These are phyloP conservation scores for Diachasmimorpha longicaudata DNA, from an alignment of 1,140 invertebrate genomes.

Conservation along the genomic window DNA sequence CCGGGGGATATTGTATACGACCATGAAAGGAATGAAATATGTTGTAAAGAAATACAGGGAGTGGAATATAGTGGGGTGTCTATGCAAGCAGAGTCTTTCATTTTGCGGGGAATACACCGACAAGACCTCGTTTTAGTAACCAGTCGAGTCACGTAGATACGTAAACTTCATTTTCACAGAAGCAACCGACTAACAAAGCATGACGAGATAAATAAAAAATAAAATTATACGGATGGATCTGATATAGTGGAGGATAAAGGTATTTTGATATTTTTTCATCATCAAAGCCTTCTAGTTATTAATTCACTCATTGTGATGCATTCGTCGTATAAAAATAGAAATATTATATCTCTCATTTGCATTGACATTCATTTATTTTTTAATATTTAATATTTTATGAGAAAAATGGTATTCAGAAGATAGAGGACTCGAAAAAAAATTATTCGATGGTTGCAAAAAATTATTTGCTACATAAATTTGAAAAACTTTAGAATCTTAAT, in stretches of 20 bases:
- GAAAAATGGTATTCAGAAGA: no score
- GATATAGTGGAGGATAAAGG: not conserved
- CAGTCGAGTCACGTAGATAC: conserved; percentile 1
- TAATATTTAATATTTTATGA: no score
- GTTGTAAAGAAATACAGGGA: not conserved
- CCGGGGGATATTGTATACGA: not conserved
- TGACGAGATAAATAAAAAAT: not conserved
- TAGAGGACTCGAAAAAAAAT: no score
- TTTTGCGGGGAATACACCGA: not conserved
- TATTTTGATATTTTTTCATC: not conserved
- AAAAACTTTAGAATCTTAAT: no score
- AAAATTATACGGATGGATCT: not conserved
- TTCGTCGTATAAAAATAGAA: no score
- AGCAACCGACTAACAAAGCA: not conserved
- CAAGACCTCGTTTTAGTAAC: not conserved
- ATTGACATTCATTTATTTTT: no score
- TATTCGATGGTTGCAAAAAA: no score
- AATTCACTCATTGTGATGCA: no score
- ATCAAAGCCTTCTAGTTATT: no score
- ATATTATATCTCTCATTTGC: not conserved
- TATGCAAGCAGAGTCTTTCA: not conserved
- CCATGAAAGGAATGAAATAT: not conserved
- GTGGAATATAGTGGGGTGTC: not conserved
- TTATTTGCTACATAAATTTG: no score
- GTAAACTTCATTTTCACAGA: conserved; percentile 4